Evolutionary conservation across 2,888 invertebrate species (phyloP).

Genomic region (Oscheius sp.): DNA sequence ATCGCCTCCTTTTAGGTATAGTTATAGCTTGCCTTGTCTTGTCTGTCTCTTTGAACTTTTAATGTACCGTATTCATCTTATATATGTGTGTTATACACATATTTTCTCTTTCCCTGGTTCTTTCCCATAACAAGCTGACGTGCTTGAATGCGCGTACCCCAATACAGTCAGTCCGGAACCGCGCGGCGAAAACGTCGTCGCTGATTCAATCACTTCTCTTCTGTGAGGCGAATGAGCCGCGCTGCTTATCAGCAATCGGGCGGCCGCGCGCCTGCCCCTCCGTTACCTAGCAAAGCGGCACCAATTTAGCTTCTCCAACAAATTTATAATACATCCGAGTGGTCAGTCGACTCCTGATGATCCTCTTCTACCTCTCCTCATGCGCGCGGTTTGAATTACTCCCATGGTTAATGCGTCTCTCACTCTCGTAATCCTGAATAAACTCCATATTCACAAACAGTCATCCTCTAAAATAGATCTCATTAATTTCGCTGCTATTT

Average conservation of each 20-base stretch:
- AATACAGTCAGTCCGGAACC: constrained; percentile 10
- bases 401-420: not conserved
- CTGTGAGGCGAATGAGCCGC: constrained; percentile 28
- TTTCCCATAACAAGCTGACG: too few relatives aligned
- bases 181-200: constrained; percentile 5
- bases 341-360: not conserved
- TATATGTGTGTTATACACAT: too few relatives aligned
- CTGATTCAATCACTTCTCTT: constrained; percentile 6
- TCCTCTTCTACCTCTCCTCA: too few relatives aligned
- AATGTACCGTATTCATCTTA: too few relatives aligned
- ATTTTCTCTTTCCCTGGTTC: too few relatives aligned
- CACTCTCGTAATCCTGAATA: constrained; percentile 5
- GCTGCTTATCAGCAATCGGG: constrained; percentile 26
- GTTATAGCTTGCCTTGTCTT: too few relatives aligned
- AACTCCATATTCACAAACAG: not conserved
- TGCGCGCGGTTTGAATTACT: not conserved
- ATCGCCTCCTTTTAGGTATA: too few relatives aligned
- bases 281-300: constrained; percentile 30
- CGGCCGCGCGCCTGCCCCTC: constrained; percentile 23
- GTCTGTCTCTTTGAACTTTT: too few relatives aligned
- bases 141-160: too few relatives aligned
- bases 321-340: not conserved
- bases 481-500: constrained; percentile 5
- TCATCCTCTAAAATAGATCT: not conserved
- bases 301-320: constrained; percentile 12